Evolutionary conservation across 2,113 vertebrate species (phyloP).

Genomic region (Pagrus major): DNA sequence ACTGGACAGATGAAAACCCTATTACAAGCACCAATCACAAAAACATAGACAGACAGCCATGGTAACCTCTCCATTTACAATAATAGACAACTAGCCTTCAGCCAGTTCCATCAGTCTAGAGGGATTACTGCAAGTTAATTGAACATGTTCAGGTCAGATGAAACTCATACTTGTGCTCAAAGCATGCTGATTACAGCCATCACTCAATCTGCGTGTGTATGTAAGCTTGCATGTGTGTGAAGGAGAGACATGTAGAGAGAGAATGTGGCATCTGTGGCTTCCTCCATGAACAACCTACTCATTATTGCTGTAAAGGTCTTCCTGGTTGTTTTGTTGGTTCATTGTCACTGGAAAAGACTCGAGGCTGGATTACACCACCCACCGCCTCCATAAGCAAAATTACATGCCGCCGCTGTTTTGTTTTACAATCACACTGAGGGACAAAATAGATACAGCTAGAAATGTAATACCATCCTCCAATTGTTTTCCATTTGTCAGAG

Average conservation of each 20-base stretch:
- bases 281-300: constrained; percentile 41
- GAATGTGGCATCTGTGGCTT: constrained; percentile 10
- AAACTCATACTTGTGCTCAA: constrained; percentile 17
- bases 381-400: constrained; percentile 48
- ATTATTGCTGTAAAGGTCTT: constrained; percentile 62
- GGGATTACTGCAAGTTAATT: constrained; percentile 57
- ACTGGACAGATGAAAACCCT: background rate
- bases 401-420: constrained; percentile 48
- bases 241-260: background rate
- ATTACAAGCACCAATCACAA: background rate
- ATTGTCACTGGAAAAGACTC: constrained; percentile 45
- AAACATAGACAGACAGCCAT: background rate
- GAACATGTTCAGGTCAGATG: constrained; percentile 43
- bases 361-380: constrained; percentile 54
- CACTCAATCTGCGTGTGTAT: constrained; percentile 24
- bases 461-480: constrained; percentile 47
- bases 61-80: constrained; percentile 17
- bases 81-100: constrained; percentile 20
- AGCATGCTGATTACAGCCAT: constrained; percentile 46
- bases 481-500: constrained; percentile 49
- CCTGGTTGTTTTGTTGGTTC: constrained; percentile 47
- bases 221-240: background rate
- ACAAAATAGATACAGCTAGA: constrained; percentile 40
- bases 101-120: constrained; percentile 25
- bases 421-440: constrained; percentile 44